phyloP scores from a whole-genome alignment of 2,888 invertebrate genomes.

The Eustalomyia histrio region DNA sequence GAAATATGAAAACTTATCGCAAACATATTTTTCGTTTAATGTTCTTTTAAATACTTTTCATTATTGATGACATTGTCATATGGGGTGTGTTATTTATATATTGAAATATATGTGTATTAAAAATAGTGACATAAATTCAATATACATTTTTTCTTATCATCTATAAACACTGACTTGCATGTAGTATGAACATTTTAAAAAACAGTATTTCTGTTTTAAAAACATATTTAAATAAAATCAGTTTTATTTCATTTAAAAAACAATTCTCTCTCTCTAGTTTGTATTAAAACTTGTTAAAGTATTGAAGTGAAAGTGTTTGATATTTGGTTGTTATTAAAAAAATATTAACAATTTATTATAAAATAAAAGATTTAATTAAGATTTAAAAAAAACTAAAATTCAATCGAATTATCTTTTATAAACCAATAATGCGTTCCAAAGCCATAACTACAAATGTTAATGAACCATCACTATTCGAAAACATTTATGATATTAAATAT shows the following conservation, averaged over 20 bases:
- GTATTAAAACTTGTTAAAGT: slow-evolving; percentile 17
- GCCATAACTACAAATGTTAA: slow-evolving; percentile 7
- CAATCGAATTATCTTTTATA: too few species aligned
- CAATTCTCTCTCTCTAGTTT: slow-evolving; percentile 32
- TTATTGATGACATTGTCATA: slow-evolving; percentile 1
- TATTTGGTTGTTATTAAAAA: neutral
- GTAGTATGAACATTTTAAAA: neutral
- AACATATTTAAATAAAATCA: slow-evolving; percentile 4
- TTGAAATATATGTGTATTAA: slow-evolving; percentile 1
- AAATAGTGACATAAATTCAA: slow-evolving; percentile 3
- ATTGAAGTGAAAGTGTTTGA: slow-evolving; percentile 29
- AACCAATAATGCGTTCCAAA: slow-evolving; percentile 43
- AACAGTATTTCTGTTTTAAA: neutral
- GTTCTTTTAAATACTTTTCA: too few species aligned
- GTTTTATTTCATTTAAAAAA: neutral
- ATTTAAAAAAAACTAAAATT: neutral
- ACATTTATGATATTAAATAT: slow-evolving; percentile 44
- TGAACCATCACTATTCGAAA: slow-evolving; percentile 26
- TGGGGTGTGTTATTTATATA: neutral
- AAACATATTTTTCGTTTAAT: neutral
- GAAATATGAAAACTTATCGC: neutral
- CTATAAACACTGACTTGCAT: neutral
- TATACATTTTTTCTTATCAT: slow-evolving; percentile 10
- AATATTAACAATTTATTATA: neutral
- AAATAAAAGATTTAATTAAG: slow-evolving; percentile 2